These are phyloP conservation scores for Platichthys stellatus DNA, from an alignment of 2,113 vertebrate genomes.

Conservation along the genomic window DNA sequence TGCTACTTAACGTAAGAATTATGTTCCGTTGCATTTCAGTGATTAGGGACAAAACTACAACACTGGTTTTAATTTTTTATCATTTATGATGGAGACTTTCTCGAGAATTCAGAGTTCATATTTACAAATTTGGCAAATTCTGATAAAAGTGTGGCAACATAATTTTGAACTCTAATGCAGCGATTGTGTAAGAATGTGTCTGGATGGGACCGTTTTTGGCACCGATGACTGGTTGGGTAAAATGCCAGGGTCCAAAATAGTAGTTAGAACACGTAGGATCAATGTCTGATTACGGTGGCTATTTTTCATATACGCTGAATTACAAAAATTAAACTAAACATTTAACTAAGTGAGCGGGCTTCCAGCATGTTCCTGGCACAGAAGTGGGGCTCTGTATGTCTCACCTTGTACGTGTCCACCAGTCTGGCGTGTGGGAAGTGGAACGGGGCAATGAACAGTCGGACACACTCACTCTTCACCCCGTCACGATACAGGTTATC, in stretches of 20 bases:
- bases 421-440: slow-evolving; percentile 91
- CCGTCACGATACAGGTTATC: slow-evolving; percentile 91
- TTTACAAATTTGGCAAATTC: background rate
- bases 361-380: slow-evolving; percentile 20
- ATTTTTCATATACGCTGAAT: slow-evolving; percentile 2
- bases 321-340: slow-evolving; percentile 48
- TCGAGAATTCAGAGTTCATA: background rate
- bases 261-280: background rate
- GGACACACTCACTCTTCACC: slow-evolving; percentile 89
- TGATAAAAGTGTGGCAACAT: slow-evolving; percentile 37
- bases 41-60: background rate
- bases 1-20: no score
- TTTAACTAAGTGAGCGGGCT: background rate
- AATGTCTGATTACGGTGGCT: slow-evolving; percentile 29
- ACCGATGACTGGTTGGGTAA: no score
- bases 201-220: no score
- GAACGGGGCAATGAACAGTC: slow-evolving; percentile 88
- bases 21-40: background rate
- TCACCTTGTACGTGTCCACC: slow-evolving; percentile 92
- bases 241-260: slow-evolving; percentile 35
- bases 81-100: background rate
- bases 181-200: slow-evolving; percentile 37
- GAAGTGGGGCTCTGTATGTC: slow-evolving; percentile 27
- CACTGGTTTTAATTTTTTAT: no score
- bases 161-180: slow-evolving; percentile 31